A percentile compares a stretch with the other conserved stretches of the same genome.
phyloP scores from a whole-genome alignment of 2,888 invertebrate genomes.

The Pollenia angustigena region DNA sequence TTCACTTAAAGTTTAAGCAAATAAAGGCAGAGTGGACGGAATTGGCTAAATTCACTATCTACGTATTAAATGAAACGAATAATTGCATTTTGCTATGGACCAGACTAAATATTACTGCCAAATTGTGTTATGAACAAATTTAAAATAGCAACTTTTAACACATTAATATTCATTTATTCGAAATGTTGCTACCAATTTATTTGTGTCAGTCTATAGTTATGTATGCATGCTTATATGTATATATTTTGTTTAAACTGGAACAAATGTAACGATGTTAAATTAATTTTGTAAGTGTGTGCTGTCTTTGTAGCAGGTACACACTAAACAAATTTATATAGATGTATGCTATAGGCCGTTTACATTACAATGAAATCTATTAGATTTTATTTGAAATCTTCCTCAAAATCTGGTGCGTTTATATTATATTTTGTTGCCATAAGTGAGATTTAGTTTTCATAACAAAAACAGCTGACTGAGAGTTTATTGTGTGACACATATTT shows the following conservation, averaged over 20 bases:
- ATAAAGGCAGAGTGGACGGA: too few species aligned
- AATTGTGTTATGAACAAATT: conserved; percentile 27
- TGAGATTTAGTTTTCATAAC: too few species aligned
- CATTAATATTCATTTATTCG: conserved; percentile 31
- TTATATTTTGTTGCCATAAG: too few species aligned
- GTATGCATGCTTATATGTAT: not conserved
- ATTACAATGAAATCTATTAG: too few species aligned
- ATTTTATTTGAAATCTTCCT: too few species aligned
- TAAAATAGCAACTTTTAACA: not conserved
- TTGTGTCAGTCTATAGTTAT: conserved; percentile 59
- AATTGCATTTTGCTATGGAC: not conserved
- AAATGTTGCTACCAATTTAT: conserved; percentile 43
- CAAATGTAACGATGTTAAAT: conserved; percentile 57
- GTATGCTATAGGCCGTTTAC: too few species aligned
- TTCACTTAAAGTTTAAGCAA: too few species aligned
- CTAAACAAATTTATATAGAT: not conserved
- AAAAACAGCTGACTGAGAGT: too few species aligned
- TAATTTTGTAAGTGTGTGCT: conserved; percentile 39
- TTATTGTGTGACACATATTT: too few species aligned
- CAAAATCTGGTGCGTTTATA: too few species aligned
- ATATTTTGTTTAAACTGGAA: conserved; percentile 34
- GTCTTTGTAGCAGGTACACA: not conserved
- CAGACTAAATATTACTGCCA: not conserved
- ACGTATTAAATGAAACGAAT: too few species aligned
- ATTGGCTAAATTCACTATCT: too few species aligned